Evolutionary conservation across 2,113 vertebrate genomes (phyloP), one percentile per base, ranked within the genome.

Genomic region (Chrysochloris asiatica): DNA sequence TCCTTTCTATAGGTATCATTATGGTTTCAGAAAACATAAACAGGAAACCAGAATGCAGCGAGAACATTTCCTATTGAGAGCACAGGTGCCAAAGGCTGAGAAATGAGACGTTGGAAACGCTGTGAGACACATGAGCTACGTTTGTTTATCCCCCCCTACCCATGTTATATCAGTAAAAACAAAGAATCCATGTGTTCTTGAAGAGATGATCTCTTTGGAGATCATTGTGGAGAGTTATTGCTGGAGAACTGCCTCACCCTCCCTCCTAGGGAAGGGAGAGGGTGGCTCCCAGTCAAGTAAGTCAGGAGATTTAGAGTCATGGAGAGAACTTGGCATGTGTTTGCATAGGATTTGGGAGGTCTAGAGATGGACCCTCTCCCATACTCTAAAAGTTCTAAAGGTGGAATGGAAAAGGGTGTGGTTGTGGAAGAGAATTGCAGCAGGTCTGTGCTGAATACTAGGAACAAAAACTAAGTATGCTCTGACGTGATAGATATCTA

Each of bases 41-140:
- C 19, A 30, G 4, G 17, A 63, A 81, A 83, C 21, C 54, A 56
- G 43, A 83, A 48, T 21, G n/a, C 33, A 63, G 67, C 3, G 17
- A 2, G 54, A 77, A 43, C 30, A 26, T 26, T 41, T 54, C 8
- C 26, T 45, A 22, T 16, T 38, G 54, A n/a, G 24, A 63, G 17
- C 0, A 61, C 52, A 61, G 54, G 24, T 22, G 8, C 30, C 50
- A 59, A 30, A 41, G 83, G 30, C 72, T 65, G n/a, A 56, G n/a
- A 65, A 13, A 36, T 56, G 0, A 43, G 13, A 50, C 24, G 47
- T 14, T n/a, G 4, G 8, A 45, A 8, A 6, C 0, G 21, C 30
- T 17, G 0, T 22, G 63, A 80, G 3, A 59, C n/a, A n/a, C n/a
- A n/a, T 14, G 38, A 43, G 50, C 33, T 10, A 14, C 36, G 14